Conservation (phyloP, 2,797 vertebrate genomes). For the Periophthalmus magnuspinnatus region DNA sequence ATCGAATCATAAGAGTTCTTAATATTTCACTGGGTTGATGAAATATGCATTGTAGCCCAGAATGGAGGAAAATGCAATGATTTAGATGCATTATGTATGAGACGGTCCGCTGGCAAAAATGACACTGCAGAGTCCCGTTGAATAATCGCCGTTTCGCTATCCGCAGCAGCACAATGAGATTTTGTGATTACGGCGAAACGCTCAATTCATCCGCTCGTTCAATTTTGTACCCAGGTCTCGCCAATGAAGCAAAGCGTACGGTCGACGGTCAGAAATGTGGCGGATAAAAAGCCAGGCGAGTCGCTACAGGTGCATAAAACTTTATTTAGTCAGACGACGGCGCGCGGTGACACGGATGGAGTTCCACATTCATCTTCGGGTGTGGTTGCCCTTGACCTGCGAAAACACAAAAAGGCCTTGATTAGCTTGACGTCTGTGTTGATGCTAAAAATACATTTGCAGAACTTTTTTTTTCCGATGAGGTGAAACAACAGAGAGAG, state of each 20-base stretch:
- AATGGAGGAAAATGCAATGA: slow-evolving; percentile 74
- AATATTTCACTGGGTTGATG: slow-evolving; percentile 77
- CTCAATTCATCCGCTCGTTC: slow-evolving; percentile 66
- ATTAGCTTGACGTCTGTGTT: background rate
- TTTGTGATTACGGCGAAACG: slow-evolving; percentile 61
- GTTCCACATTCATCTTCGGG: background rate
- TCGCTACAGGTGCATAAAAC: background rate
- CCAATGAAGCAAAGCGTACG: slow-evolving; percentile 51
- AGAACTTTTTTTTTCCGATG: too few relatives aligned
- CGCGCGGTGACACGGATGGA: too few relatives aligned
- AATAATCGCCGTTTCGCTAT: slow-evolving; percentile 73
- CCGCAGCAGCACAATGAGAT: slow-evolving; percentile 59
- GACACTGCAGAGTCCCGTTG: slow-evolving; percentile 63
- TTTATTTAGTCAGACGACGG: background rate
- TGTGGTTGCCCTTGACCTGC: slow-evolving; percentile 25
- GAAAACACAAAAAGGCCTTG: slow-evolving; percentile 15
- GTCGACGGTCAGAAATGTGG: slow-evolving; percentile 28
- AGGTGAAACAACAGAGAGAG: too few relatives aligned
- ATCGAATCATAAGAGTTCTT: slow-evolving; percentile 75
- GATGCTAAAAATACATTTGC: too few relatives aligned
- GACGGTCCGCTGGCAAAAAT: slow-evolving; percentile 70
- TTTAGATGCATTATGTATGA: slow-evolving; percentile 76
- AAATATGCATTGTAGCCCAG: slow-evolving; percentile 78
- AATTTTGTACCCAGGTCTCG: slow-evolving; percentile 54
- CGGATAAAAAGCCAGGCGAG: background rate